Base-by-base conservation (phyloP, 1,140 invertebrate genomes). In the Lasioglossum baleicum region DNA sequence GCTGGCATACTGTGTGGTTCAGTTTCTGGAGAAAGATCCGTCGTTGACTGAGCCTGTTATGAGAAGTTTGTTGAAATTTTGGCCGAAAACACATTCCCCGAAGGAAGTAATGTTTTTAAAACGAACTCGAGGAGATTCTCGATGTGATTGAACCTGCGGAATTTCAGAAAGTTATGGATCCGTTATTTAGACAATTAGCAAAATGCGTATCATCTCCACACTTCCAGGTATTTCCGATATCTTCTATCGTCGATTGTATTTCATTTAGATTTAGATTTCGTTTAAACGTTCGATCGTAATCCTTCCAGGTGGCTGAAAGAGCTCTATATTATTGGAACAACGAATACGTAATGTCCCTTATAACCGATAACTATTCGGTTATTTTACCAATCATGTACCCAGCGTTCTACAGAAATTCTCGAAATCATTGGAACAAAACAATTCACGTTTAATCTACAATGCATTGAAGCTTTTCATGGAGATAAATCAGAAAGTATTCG, bases 401-500 rank as follows among this genome's bases (percentile, higher is more conserved):
- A 66, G 96, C 98, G 81, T 94, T 99, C 80, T 99, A 99, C 93
- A 96, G 97, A 88, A 99, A 98, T 93, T 99, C 98, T 26, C 99
- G 99, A 93, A 97, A 97, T 89, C 99, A 99, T 93, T 99, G 99
- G 99, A 99, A 99, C 94, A 99, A 99, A 93, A 99, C 99, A 58
- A 99, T 99, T 87, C 98, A 99, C 92, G 99, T 75, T 95, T 99
- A 71, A 99, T 99, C 85, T 99, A 99, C 93, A 99, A 99, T 95
- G 99, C 99, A 22, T 94, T 99, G 58, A 99, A 99, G 91, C 93
- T 99, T 40, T 99, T 99, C 91, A 99, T 99, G 98, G 99, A 99
- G 93, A 99, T 99, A 97, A 99, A 99, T 94, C 99, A 99, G 93
- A 99, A 98, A 91, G 94, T 99, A 26, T 99, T 99, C 92, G 98